Conservation (phyloP, 2,888 invertebrate genomes). For the Tricholauxania praeusta region DNA sequence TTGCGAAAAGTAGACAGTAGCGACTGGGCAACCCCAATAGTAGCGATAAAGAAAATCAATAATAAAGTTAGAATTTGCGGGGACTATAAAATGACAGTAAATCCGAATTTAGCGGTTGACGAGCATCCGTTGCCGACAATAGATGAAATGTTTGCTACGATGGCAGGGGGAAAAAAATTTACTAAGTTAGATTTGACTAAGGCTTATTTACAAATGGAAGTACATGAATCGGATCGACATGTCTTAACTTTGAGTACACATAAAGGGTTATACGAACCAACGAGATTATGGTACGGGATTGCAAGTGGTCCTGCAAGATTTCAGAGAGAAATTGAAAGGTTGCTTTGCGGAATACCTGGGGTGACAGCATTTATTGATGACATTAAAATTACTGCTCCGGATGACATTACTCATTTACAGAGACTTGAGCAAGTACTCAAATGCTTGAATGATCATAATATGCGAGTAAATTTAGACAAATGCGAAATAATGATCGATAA, state of each 20-base stretch:
- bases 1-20: too few relatives aligned
- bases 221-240: slow-evolving; percentile 51
- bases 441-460: slow-evolving; percentile 47
- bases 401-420: slow-evolving; percentile 47
- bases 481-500: slow-evolving; percentile 32
- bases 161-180: slow-evolving; percentile 48
- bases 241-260: slow-evolving; percentile 57
- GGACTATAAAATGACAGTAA: slow-evolving; percentile 49
- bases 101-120: slow-evolving; percentile 47
- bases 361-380: slow-evolving; percentile 54
- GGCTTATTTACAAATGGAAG: slow-evolving; percentile 59
- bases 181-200: slow-evolving; percentile 52
- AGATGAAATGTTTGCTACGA: slow-evolving; percentile 49
- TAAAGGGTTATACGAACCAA: too few relatives aligned
- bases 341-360: slow-evolving; percentile 50
- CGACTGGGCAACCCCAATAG: slow-evolving; percentile 56
- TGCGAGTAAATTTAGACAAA: slow-evolving; percentile 52
- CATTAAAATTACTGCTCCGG: slow-evolving; percentile 49
- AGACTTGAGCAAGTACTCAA: slow-evolving; percentile 47
- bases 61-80: slow-evolving; percentile 48
- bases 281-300: slow-evolving; percentile 56
- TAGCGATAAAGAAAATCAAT: slow-evolving; percentile 52
- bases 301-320: too few relatives aligned
- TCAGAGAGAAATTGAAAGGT: slow-evolving; percentile 50
- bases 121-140: slow-evolving; percentile 51